These are phyloP conservation scores for Drosophila nr. perissopoda DNA, from an alignment of 2,888 invertebrate species.

Conservation along the genomic window DNA sequence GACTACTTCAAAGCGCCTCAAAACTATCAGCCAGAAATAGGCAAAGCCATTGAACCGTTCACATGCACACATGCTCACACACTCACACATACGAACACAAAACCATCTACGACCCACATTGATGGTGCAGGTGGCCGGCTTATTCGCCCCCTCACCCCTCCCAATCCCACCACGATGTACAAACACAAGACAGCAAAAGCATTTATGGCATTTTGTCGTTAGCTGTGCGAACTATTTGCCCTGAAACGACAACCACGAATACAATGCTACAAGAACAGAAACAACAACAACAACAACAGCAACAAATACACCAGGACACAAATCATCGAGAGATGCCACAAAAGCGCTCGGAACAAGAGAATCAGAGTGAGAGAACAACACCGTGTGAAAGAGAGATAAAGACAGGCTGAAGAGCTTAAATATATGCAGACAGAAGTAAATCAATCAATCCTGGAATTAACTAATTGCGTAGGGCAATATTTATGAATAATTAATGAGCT, in stretches of 20 bases:
- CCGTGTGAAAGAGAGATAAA: neutral
- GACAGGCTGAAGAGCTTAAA: slow-evolving; percentile 24
- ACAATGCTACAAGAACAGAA: slow-evolving; percentile 48
- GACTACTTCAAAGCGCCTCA: slow-evolving; percentile 27
- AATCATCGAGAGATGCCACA: slow-evolving; percentile 59
- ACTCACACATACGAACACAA: neutral
- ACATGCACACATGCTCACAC: slow-evolving; percentile 3
- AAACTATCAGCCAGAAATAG: slow-evolving; percentile 11
- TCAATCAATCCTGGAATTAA: slow-evolving; percentile 80
- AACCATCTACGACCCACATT: neutral
- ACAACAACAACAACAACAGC: slow-evolving; percentile 35
- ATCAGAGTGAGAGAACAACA: slow-evolving; percentile 11
- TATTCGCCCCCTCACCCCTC: neutral
- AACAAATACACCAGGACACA: slow-evolving; percentile 44
- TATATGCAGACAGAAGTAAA: slow-evolving; percentile 67
- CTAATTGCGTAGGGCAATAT: slow-evolving; percentile 81
- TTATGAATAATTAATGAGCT: slow-evolving; percentile 83
- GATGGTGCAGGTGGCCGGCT: slow-evolving; percentile 22
- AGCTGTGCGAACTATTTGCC: slow-evolving; percentile 67
- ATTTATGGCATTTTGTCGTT: slow-evolving; percentile 70
- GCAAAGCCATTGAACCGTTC: slow-evolving; percentile 35
- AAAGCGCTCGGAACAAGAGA: slow-evolving; percentile 27
- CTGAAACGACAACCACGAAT: slow-evolving; percentile 61
- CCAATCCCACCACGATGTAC: slow-evolving; percentile 15
- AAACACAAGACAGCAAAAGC: slow-evolving; percentile 63